Conservation (phyloP, 2,888 invertebrate species). For the Melanostoma scalare region DNA sequence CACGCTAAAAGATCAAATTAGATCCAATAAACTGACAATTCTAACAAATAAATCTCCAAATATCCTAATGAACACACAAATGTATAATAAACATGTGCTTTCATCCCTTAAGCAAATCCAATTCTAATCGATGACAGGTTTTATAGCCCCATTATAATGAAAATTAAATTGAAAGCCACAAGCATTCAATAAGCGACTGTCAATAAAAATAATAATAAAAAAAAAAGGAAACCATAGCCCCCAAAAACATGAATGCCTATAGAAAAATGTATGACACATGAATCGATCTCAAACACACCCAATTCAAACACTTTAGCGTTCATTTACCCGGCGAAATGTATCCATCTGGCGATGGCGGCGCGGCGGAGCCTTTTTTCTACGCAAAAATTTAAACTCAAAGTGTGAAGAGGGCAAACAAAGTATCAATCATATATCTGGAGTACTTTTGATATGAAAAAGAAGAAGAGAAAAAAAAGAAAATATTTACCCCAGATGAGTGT, state of each 20-base stretch:
- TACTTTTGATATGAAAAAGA: background rate
- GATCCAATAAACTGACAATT: no score
- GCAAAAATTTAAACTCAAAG: background rate
- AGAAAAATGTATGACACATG: slow-evolving; percentile 28
- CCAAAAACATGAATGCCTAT: slow-evolving; percentile 8
- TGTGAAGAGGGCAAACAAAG: slow-evolving; percentile 3
- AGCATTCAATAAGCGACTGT: slow-evolving; percentile 8
- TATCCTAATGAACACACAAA: no score
- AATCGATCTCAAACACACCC: background rate
- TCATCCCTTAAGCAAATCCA: slow-evolving; percentile 7
- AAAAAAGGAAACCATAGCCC: background rate
- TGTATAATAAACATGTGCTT: background rate
- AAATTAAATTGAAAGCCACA: slow-evolving; percentile 28
- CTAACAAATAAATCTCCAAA: no score
- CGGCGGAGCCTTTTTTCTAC: no score
- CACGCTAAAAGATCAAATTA: no score
- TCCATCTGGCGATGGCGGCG: no score
- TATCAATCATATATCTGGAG: slow-evolving; percentile 15
- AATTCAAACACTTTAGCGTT: slow-evolving; percentile 52
- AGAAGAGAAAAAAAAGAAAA: background rate
- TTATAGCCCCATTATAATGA: slow-evolving; percentile 34
- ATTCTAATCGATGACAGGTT: slow-evolving; percentile 28
- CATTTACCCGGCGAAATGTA: background rate
- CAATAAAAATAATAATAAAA: background rate
- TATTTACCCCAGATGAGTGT: background rate